Percentiles rank a stretch among this genome's conserved stretches.
phyloP scores from a whole-genome alignment of 2,888 invertebrate genomes.

The Melinaea marsaeus region DNA sequence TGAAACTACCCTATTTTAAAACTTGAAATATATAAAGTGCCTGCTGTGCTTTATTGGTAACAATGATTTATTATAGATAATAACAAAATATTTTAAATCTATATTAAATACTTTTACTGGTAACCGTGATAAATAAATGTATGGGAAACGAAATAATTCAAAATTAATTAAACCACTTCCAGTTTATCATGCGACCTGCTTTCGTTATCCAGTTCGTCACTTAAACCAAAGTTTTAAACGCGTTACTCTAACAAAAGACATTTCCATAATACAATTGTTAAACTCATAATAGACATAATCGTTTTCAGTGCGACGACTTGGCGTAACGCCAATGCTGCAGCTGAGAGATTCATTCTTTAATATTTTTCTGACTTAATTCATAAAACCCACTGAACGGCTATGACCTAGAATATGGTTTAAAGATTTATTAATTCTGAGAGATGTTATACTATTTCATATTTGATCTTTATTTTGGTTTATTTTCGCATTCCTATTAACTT shows the following conservation, averaged over 20 bases:
- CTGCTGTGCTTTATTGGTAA: too few relatives aligned
- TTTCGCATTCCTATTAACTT: too few relatives aligned
- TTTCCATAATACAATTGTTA: slow-evolving; percentile 37
- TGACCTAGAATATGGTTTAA: slow-evolving; percentile 10
- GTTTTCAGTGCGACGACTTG: slow-evolving; percentile 42
- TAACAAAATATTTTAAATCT: too few relatives aligned
- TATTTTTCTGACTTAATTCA: slow-evolving; percentile 42
- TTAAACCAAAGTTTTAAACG: slow-evolving; percentile 1
- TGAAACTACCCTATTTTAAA: too few relatives aligned
- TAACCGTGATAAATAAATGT: background rate
- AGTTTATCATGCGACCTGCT: slow-evolving; percentile 1
- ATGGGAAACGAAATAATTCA: background rate
- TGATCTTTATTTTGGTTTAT: too few relatives aligned
- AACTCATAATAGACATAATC: slow-evolving; percentile 53
- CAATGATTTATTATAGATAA: too few relatives aligned
- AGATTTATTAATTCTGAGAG: too few relatives aligned
- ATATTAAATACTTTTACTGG: too few relatives aligned
- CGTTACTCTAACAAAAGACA: slow-evolving; percentile 23
- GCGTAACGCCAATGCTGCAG: slow-evolving; percentile 51
- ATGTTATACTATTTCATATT: too few relatives aligned
- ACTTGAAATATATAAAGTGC: too few relatives aligned
- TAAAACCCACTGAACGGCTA: slow-evolving; percentile 13
- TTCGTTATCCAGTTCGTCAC: background rate
- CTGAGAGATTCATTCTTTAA: slow-evolving; percentile 48
- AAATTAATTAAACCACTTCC: background rate